phyloP scores from a whole-genome alignment of 2,888 invertebrate genomes.

The Creontiades dilutus region DNA sequence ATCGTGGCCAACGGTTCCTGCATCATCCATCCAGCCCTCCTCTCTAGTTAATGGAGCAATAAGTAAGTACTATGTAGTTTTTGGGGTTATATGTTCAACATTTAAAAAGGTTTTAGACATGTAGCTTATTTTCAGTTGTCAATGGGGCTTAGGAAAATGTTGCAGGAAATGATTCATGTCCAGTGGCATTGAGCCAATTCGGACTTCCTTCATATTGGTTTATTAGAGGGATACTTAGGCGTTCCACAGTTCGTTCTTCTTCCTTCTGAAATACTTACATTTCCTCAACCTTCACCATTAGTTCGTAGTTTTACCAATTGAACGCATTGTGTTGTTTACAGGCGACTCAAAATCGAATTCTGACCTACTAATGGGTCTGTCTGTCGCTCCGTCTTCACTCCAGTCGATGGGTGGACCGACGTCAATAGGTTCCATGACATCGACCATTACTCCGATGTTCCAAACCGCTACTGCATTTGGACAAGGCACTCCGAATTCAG shows the following conservation, averaged over 20 bases:
- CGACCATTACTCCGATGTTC: slow-evolving; percentile 54
- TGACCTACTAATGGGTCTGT: slow-evolving; percentile 76
- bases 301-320: too few relatives aligned
- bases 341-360: slow-evolving; percentile 75
- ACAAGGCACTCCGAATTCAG: slow-evolving; percentile 3
- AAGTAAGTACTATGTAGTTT: not conserved
- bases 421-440: slow-evolving; percentile 48
- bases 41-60: slow-evolving; percentile 75
- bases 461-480: slow-evolving; percentile 53
- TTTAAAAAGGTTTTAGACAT: too few relatives aligned
- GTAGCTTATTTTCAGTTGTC: too few relatives aligned
- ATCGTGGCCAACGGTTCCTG: slow-evolving; percentile 53
- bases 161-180: too few relatives aligned
- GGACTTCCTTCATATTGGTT: too few relatives aligned
- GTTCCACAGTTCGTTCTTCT: too few relatives aligned
- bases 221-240: too few relatives aligned
- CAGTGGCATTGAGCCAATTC: too few relatives aligned
- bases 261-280: too few relatives aligned
- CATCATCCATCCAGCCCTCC: slow-evolving; percentile 76
- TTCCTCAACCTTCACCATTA: too few relatives aligned
- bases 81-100: too few relatives aligned
- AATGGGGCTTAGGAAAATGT: too few relatives aligned
- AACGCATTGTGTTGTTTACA: not conserved
- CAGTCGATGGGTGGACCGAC: not conserved
- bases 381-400: slow-evolving; percentile 8